Percentiles rank a stretch among this genome's conserved stretches.
phyloP scores from a whole-genome alignment of 30 jellyfish, hydroid and myxozoan species.

The Turritopsis rubra region DNA sequence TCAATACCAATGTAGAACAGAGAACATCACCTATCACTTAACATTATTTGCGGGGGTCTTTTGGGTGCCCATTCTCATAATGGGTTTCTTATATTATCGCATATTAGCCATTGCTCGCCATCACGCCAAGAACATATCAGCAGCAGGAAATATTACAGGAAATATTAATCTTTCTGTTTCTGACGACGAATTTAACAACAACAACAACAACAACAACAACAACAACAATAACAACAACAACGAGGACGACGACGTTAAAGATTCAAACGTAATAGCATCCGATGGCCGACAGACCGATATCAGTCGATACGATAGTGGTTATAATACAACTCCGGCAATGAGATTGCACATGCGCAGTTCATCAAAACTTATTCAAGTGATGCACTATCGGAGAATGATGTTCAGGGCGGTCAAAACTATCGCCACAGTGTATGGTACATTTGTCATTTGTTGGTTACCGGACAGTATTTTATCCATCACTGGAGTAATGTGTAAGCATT shows the following conservation, averaged over 20 bases:
- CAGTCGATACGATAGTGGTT: neutral
- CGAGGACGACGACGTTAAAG: constrained; percentile 4
- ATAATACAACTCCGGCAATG: neutral
- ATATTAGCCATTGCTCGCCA: constrained; percentile 57
- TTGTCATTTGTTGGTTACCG: constrained; percentile 82
- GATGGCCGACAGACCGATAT: neutral
- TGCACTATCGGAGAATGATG: constrained; percentile 7
- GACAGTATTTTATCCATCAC: constrained; percentile 47
- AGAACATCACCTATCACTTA: constrained; percentile 34
- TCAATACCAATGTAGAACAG: constrained; percentile 27
- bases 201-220: constrained; percentile 1
- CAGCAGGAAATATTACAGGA: constrained; percentile 23
- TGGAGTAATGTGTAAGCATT: constrained; percentile 43
- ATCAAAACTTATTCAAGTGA: neutral
- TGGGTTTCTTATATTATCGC: constrained; percentile 75
- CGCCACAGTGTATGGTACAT: constrained; percentile 72
- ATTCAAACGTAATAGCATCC: constrained; percentile 5
- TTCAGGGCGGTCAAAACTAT: constrained; percentile 64
- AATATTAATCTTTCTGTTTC: neutral
- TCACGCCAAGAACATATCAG: constrained; percentile 64
- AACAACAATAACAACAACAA: constrained; percentile 23
- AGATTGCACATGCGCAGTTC: constrained; percentile 11
- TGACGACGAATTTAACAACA: too few relatives aligned
- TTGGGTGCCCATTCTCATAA: constrained; percentile 53
- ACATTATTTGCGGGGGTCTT: constrained; percentile 50